Base-by-base conservation (phyloP, 2,888 invertebrate species). In the Oscheius sp. region DNA sequence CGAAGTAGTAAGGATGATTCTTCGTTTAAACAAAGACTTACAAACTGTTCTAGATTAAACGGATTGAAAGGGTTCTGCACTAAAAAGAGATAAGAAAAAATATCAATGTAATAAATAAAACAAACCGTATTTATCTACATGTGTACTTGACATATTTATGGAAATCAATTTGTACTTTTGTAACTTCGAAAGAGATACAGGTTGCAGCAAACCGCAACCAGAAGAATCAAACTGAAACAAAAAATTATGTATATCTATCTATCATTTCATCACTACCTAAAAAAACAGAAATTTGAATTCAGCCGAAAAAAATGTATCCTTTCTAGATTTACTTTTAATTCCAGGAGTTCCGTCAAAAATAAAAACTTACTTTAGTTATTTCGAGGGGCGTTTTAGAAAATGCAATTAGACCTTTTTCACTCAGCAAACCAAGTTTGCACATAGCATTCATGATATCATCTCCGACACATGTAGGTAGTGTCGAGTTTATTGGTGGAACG, bases 381-480 rank as follows among this genome's bases (percentile, higher is more conserved):
- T 17, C 26, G 2, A 67, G 59, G 4, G 57, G 47, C 12, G 67
- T 59, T 24, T 36, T 32, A 8, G 57, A 36, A 12, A 67, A 67
- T 14, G 17, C 26, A 2, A 26, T 20, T 14, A 66, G 17, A 26
- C 56, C 24, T 28, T 56, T 36, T n/a, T 32, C 36, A 24, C 32
- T 45, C 17, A 67, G 59, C 17, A 49, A 22, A 5, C 28, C 24
- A 22, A 38, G 49, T 9, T 67, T 24, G 9, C 57, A 38, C 20
- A 67, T n/a, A 3, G 59, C 67, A n/a, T 30, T 12, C 49, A 67
- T 8, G 26, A 67, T 50, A 17, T 49, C 57, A 59, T 67, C 59
- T 24, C 67, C 67, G 24, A 67, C 36, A 12, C 59, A 49, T 6
- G 59, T 20, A 3, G 67, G 67, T 30, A 67, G 32, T 20, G 67